Conservation (phyloP, 2,113 vertebrate genomes). For the Blennius ocellaris region DNA sequence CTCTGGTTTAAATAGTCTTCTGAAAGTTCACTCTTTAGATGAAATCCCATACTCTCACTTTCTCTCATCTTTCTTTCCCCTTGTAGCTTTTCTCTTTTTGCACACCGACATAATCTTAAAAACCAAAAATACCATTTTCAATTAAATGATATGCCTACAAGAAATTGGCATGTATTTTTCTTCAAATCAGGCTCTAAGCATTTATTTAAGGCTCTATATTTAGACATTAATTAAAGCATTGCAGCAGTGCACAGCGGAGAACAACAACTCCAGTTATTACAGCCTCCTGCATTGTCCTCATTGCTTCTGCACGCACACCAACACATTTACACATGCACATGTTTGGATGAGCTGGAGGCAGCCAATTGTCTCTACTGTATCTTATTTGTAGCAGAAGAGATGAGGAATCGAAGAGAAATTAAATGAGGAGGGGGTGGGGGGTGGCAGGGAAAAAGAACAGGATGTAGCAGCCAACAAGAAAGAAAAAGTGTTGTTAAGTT, state of each 20-base stretch:
- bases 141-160: slow-evolving; percentile 63
- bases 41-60: background rate
- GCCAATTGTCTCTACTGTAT: slow-evolving; percentile 58
- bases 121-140: slow-evolving; percentile 65
- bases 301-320: slow-evolving; percentile 20
- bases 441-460: background rate
- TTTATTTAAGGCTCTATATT: slow-evolving; percentile 71
- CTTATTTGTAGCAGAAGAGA: slow-evolving; percentile 58
- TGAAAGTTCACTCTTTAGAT: slow-evolving; percentile 11
- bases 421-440: slow-evolving; percentile 39
- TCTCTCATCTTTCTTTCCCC: background rate
- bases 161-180: slow-evolving; percentile 55
- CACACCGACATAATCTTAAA: slow-evolving; percentile 44
- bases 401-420: slow-evolving; percentile 61
- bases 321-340: slow-evolving; percentile 41
- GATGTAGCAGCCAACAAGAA: slow-evolving; percentile 8
- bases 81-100: slow-evolving; percentile 13
- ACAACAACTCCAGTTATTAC: slow-evolving; percentile 61
- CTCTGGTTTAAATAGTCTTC: slow-evolving; percentile 4
- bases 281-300: slow-evolving; percentile 48
- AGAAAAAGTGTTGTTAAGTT: slow-evolving; percentile 58
- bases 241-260: slow-evolving; percentile 39
- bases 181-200: slow-evolving; percentile 57
- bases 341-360: slow-evolving; percentile 28
- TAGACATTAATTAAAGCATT: slow-evolving; percentile 75